phyloP scores from a whole-genome alignment of 35 echinoderm and acorn worm species.

The Anneissia japonica region DNA sequence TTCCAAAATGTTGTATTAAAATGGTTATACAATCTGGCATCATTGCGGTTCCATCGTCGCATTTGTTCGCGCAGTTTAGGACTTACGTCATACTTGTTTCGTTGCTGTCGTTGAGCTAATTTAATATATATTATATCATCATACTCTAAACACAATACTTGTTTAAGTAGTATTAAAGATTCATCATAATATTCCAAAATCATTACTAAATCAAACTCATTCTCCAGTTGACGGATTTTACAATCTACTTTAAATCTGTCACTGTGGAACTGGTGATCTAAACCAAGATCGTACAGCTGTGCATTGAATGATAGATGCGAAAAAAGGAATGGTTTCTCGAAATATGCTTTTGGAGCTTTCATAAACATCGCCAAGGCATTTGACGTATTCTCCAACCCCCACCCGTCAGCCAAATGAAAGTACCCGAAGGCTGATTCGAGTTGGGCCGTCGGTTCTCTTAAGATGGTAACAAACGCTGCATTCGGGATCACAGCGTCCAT shows the following conservation, averaged over 20 bases:
- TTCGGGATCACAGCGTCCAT: constrained; percentile 52
- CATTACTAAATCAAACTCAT: constrained; percentile 11
- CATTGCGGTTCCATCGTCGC: background rate
- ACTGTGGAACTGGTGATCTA: background rate
- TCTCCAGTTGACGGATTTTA: constrained; percentile 11
- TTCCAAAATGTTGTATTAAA: constrained; percentile 10
- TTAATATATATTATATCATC: constrained; percentile 12
- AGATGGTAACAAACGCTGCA: constrained; percentile 55
- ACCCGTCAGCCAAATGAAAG: constrained; percentile 16
- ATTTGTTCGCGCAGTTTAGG: background rate
- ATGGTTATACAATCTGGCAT: constrained; percentile 1
- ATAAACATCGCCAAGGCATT: constrained; percentile 17
- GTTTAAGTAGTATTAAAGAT: constrained; percentile 12
- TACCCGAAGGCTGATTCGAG: constrained; percentile 66
- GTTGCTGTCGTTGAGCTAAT: background rate
- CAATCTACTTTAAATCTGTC: background rate
- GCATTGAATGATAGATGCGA: background rate
- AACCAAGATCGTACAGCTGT: constrained; percentile 6
- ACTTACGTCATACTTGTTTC: background rate
- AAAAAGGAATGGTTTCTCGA: background rate
- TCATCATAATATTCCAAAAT: constrained; percentile 21
- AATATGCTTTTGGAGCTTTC: background rate
- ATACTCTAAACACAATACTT: background rate
- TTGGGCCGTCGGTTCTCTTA: constrained; percentile 54
- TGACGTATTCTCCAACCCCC: background rate